Evolutionary conservation across 2,113 vertebrate genomes (phyloP), one percentile per base, ranked within the genome.

Genomic region (Pao palembangensis): DNA sequence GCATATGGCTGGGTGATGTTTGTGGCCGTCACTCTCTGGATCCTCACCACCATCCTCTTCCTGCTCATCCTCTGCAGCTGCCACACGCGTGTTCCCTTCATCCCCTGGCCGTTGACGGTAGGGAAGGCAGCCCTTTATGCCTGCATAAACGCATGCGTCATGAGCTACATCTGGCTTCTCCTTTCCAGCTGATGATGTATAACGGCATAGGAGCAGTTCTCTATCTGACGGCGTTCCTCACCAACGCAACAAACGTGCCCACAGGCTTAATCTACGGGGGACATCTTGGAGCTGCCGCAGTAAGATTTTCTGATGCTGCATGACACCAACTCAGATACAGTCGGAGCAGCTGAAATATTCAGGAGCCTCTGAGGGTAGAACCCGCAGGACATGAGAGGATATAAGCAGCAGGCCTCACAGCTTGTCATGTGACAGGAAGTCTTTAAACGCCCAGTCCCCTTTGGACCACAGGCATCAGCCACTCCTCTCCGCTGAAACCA

Each of bases 1-100:
- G 92, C 86, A 0, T 96, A 93, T 0, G 90, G 93, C 78, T 99
- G 95, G 95, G 95, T 98, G 73, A 81, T 98, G 92, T 96, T 98
- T n/a, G 94, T 98, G 1, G 91, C 93, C 5, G 73, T 98, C 77
- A 90, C 93, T 11, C 82, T 93, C 65, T 99, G 97, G 95, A 70
- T 97, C 71, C 50, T 93, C 61, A 97, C 94, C 44, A 78, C 91
- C 73, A 42, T 92, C 58, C 76, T 99, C 73, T 93, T 95, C 51
- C 1, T 89, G 19, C 6, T 88, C 52, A 90, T 94, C 64, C 79
- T 97, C 51, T 89, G 93, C 25, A 83, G 91, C 8, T 58, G 90
- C 52, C 85, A 90, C 6, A 18, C 55, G 38, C 92, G 82, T 23
- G 67, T 93, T 43, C 49, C 85, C 0, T 3, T 71, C 48, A 55